Percentiles rank a stretch among this genome's conserved stretches.
phyloP scores from a whole-genome alignment of 2,113 vertebrate species.

The Odocoileus hemionus region DNA sequence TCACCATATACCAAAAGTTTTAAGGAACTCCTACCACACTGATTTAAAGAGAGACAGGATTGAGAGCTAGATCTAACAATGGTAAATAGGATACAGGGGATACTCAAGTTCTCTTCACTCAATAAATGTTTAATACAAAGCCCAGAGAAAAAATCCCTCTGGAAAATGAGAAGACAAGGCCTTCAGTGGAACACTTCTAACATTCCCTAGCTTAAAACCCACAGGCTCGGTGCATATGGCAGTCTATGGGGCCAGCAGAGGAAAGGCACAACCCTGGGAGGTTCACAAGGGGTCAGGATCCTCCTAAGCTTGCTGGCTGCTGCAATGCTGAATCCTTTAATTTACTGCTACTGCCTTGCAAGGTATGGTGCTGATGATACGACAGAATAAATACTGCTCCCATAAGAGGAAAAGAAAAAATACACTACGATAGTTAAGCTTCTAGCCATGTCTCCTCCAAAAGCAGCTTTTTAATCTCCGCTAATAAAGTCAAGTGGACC shows the following conservation, averaged over 20 bases:
- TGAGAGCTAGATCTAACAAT: background rate
- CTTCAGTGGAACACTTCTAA: background rate
- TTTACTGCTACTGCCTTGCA: background rate
- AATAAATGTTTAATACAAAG: background rate
- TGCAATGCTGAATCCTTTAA: background rate
- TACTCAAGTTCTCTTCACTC: background rate
- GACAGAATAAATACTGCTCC: background rate
- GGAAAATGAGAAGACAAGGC: background rate
- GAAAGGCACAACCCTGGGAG: background rate
- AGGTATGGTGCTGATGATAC: background rate
- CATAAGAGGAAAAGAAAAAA: background rate
- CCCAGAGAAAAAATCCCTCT: background rate
- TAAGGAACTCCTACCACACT: background rate
- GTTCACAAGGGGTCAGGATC: background rate
- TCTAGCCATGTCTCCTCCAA: background rate
- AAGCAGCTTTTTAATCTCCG: background rate
- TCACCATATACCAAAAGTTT: background rate
- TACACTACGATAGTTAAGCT: background rate
- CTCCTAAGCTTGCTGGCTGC: too few species aligned
- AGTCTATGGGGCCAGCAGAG: fast-evolving
- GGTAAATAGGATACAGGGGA: background rate
- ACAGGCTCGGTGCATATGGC: background rate
- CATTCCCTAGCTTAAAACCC: background rate
- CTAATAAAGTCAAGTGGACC: background rate
- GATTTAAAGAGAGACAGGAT: background rate